These are phyloP conservation scores for Pseudotriccus pelzelni DNA, from an alignment of 2,797 vertebrate species.

Conservation along the genomic window DNA sequence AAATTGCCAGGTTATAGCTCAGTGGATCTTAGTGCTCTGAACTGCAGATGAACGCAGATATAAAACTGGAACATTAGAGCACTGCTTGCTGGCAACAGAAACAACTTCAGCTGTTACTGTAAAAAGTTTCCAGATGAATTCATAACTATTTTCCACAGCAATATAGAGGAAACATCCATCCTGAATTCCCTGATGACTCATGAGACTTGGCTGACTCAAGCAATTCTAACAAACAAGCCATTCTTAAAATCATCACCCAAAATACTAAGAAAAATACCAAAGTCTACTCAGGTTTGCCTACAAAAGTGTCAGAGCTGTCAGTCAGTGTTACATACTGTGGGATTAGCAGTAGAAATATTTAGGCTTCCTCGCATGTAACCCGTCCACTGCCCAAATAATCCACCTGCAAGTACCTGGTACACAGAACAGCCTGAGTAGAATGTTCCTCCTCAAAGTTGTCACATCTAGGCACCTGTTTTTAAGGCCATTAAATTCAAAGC, in stretches of 20 bases:
- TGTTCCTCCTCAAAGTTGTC: neutral
- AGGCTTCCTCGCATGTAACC: neutral
- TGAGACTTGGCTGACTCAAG: neutral
- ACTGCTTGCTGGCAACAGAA: neutral
- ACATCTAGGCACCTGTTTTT: neutral
- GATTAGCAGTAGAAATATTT: neutral
- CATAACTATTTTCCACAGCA: neutral
- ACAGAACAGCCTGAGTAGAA: neutral
- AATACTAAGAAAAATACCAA: neutral
- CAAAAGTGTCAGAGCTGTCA: neutral
- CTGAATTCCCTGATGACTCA: neutral
- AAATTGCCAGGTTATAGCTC: neutral
- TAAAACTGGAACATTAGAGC: neutral
- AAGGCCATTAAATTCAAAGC: neutral
- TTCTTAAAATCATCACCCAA: neutral
- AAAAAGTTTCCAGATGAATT: neutral
- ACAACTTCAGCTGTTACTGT: neutral
- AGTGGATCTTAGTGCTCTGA: neutral
- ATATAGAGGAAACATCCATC: neutral
- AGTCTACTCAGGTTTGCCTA: neutral
- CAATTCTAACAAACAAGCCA: neutral
- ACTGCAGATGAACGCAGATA: neutral
- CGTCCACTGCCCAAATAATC: neutral
- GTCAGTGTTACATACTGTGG: neutral
- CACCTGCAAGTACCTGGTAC: neutral